Evolutionary conservation across 2,113 vertebrate species (phyloP).

Genomic region (Pituophis catenifer): DNA sequence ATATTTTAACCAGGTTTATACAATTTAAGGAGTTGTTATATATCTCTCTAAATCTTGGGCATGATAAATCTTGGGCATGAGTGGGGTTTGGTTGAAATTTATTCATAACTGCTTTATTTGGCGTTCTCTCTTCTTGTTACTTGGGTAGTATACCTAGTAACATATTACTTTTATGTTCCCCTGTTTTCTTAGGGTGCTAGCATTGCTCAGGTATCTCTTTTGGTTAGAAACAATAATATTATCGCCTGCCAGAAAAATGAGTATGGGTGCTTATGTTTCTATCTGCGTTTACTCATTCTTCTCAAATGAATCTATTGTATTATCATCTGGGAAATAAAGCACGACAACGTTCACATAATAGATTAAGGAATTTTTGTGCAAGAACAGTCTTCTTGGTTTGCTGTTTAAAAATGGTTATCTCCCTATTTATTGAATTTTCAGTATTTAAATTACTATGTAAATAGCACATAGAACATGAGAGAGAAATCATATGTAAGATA

Average conservation of each 20-base stretch:
- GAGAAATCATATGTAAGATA: not conserved
- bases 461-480: not conserved
- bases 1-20: not conserved
- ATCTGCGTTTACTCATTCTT: not conserved
- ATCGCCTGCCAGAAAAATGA: not conserved
- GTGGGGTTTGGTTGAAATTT: not conserved
- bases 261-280: not conserved
- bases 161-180: not conserved
- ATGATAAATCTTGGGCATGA: no score
- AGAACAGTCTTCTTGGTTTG: not conserved
- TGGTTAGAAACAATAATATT: conserved; percentile 1
- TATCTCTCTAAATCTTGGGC: no score
- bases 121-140: not conserved
- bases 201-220: conserved; percentile 26
- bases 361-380: not conserved
- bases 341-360: not conserved
- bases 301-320: not conserved
- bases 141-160: not conserved
- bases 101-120: not conserved
- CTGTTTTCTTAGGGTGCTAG: conserved; percentile 9
- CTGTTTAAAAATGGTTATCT: not conserved
- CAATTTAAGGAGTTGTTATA: not conserved
- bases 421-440: not conserved
- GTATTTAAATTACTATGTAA: not conserved
- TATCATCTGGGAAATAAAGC: conserved; percentile 1